Evolutionary conservation across 2,888 invertebrate genomes (phyloP), one percentile per base, ranked within the genome.

Genomic region (Apeira syringaria): DNA sequence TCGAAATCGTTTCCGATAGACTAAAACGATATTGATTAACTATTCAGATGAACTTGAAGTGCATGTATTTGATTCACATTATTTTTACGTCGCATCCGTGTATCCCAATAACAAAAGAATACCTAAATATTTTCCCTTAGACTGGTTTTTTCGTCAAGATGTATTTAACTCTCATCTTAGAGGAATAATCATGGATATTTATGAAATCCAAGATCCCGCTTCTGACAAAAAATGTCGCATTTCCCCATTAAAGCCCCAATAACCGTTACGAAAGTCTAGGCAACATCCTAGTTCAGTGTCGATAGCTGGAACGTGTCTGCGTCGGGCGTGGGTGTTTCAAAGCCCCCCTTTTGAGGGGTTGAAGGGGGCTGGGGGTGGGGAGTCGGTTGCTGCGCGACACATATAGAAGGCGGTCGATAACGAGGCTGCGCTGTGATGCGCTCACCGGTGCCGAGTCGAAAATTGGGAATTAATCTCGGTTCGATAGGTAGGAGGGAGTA

Each of bases 341-440:
- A 57, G 45, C 51, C 58, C 50, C 18, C 11, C 56, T 49, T 10
- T 1, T 37, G 51, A 50, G 42, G 33, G 53, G 47, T 30, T 8
- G 36, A 24, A 8, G 9, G 24, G 45, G 53, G 34, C 48, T 59
- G 56, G 52, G 20, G 7, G 20, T 61, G 54, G 62, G 62, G 61
- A 67, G 71, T 53, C 50, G 73, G 75, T 70, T 71, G 74, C 73
- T 68, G 59, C 67, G 74, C 84, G 85, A 79, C 83, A 84, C 74
- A 83, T 75, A 84, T 83, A 84, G 70, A 72, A 67, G 71, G 57
- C 76, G 89, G 84, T 88, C 87, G 86, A 87, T 88, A 86, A 68
- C 68, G 69, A 64, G 77, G 78, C 83, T 88, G 85, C 87, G 86
- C 78, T 83, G 40, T 52, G 50, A 57, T 55, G 59, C 58, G 53